Conservation (phyloP, 2,888 invertebrate genomes). For the Drosophila eohydei region DNA sequence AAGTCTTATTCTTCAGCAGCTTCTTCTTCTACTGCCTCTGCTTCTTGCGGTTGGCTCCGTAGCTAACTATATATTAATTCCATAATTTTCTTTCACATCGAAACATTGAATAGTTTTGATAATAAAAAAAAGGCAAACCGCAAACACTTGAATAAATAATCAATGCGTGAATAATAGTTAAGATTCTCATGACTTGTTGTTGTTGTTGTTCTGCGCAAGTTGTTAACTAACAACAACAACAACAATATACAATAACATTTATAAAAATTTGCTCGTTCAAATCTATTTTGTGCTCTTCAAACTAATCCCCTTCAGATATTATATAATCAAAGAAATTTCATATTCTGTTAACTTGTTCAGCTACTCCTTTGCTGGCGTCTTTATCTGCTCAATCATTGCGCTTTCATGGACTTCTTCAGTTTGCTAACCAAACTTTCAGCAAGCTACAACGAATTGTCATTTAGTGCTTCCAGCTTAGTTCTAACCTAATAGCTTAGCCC, state of each 20-base stretch:
- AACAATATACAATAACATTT: background rate
- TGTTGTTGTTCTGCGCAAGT: constrained; percentile 9
- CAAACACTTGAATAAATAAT: constrained; percentile 56
- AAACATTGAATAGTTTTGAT: constrained; percentile 21
- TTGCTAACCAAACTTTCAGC: background rate
- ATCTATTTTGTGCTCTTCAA: too few relatives aligned
- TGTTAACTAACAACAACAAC: constrained; percentile 7
- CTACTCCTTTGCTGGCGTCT: too few relatives aligned
- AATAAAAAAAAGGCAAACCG: constrained; percentile 13
- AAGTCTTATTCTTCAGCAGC: background rate
- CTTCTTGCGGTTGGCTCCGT: background rate
- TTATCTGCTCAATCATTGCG: background rate
- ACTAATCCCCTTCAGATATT: too few relatives aligned
- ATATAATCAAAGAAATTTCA: too few relatives aligned
- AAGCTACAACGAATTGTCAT: too few relatives aligned
- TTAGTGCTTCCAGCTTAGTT: too few relatives aligned
- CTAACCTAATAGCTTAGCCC: too few relatives aligned
- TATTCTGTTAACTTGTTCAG: too few relatives aligned
- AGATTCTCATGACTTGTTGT: constrained; percentile 10
- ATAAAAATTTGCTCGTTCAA: background rate
- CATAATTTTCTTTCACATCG: constrained; percentile 31
- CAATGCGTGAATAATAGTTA: constrained; percentile 29
- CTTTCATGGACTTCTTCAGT: background rate
- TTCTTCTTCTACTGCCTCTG: background rate
- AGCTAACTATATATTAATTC: constrained; percentile 24